Conservation (phyloP, 2,888 invertebrate genomes). For the Conomelus anceps region DNA sequence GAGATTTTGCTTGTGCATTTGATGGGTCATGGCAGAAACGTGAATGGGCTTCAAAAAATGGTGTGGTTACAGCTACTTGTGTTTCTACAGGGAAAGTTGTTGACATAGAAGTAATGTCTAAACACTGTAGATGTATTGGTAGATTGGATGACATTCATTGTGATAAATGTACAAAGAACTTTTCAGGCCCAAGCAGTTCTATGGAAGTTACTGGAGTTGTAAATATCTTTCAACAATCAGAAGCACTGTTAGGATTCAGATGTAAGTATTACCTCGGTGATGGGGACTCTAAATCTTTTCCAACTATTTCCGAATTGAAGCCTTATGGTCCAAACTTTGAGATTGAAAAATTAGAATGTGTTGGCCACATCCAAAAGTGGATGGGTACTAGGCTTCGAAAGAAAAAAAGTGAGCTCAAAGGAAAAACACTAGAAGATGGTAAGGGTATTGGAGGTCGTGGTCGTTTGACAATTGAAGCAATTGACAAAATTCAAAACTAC, state of each 20-base stretch:
- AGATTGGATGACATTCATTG: not conserved
- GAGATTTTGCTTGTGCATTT: not conserved
- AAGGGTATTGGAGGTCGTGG: not conserved
- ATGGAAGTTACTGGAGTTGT: no score
- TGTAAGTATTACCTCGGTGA: no score
- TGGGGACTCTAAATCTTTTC: no score
- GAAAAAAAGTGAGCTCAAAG: not conserved
- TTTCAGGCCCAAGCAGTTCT: no score
- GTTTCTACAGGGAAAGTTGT: not conserved
- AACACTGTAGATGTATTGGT: not conserved
- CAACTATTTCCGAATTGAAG: no score
- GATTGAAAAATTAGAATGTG: no score
- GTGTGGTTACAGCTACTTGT: not conserved
- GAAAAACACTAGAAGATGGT: not conserved
- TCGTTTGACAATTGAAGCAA: not conserved
- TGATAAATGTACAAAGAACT: no score
- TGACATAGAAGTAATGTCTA: not conserved
- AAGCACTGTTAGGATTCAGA: no score
- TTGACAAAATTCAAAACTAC: not conserved
- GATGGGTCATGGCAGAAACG: not conserved
- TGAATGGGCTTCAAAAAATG: not conserved
- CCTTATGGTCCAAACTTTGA: no score
- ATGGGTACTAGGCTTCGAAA: not conserved
- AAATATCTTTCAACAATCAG: no score
- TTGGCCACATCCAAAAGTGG: no score